Percentiles rank a stretch among this genome's conserved stretches.
phyloP scores from a whole-genome alignment of 2,113 vertebrate genomes.

The Pluvianellus socialis region DNA sequence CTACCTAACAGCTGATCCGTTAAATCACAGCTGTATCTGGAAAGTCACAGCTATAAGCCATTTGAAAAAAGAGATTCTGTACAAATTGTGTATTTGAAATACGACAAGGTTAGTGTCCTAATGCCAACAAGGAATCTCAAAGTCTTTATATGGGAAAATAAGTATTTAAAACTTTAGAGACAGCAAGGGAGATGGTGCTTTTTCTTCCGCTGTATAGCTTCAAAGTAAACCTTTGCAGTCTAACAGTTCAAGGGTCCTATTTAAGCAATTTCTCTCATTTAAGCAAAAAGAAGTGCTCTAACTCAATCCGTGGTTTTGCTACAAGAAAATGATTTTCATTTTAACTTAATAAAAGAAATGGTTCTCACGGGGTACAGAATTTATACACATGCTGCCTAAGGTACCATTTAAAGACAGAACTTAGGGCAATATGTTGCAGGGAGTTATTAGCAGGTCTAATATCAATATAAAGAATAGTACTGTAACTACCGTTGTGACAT shows the following conservation, averaged over 20 bases:
- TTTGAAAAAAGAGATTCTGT: neutral
- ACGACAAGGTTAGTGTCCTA: neutral
- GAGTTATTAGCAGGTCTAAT: neutral
- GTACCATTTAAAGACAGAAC: neutral
- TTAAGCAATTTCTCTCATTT: conserved; percentile 24
- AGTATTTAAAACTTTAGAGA: conserved; percentile 14
- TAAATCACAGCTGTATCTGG: conserved; percentile 34
- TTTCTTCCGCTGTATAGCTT: neutral
- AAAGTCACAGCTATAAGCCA: neutral
- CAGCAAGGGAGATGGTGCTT: neutral
- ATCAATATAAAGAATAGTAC: neutral
- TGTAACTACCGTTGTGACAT: neutral
- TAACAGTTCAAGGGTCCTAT: conserved; percentile 27
- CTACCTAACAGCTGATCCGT: neutral
- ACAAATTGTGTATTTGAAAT: conserved; percentile 6
- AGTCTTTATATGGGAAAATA: neutral
- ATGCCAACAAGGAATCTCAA: neutral
- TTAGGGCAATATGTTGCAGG: neutral
- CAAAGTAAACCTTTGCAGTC: conserved; percentile 26
- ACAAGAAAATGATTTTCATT: neutral
- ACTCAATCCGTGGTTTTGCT: neutral
- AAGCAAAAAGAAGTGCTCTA: neutral
- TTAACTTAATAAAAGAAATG: neutral
- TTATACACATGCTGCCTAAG: neutral
- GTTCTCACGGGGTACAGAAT: neutral